phyloP scores from a whole-genome alignment of 2,888 invertebrate species.

The Pachycephus smyrnensis region DNA sequence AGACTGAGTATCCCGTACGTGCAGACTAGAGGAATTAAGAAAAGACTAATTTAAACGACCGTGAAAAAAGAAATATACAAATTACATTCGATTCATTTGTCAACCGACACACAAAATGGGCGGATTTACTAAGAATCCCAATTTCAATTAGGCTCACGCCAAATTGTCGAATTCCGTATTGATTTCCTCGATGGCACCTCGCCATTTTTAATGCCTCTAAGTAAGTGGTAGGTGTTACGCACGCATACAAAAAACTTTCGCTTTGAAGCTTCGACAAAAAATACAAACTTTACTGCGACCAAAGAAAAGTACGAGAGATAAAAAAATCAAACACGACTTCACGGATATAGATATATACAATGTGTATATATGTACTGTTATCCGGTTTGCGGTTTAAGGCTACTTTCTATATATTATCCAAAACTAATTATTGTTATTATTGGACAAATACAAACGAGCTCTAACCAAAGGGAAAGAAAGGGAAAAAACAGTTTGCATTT shows the following conservation, averaged over 20 bases:
- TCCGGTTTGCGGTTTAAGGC: background rate
- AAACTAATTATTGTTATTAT: background rate
- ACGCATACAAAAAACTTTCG: background rate
- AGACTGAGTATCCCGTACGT: background rate
- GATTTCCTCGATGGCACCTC: background rate
- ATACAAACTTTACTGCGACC: background rate
- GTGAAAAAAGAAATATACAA: background rate
- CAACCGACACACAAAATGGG: background rate
- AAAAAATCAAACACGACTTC: background rate
- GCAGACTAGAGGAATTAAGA: background rate
- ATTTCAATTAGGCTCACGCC: background rate
- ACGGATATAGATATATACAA: background rate
- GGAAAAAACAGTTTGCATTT: too few relatives aligned
- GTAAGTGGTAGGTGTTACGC: background rate
- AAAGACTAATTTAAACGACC: background rate
- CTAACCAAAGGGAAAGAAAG: too few relatives aligned
- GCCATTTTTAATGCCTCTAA: background rate
- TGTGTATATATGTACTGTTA: background rate
- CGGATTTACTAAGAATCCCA: background rate
- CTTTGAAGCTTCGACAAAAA: background rate
- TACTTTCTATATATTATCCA: background rate
- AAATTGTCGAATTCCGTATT: background rate
- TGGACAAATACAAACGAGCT: background rate
- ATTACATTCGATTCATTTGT: background rate
- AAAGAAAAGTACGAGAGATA: background rate